Conservation (phyloP, 2,113 vertebrate genomes). For the Thymallus thymallus region DNA sequence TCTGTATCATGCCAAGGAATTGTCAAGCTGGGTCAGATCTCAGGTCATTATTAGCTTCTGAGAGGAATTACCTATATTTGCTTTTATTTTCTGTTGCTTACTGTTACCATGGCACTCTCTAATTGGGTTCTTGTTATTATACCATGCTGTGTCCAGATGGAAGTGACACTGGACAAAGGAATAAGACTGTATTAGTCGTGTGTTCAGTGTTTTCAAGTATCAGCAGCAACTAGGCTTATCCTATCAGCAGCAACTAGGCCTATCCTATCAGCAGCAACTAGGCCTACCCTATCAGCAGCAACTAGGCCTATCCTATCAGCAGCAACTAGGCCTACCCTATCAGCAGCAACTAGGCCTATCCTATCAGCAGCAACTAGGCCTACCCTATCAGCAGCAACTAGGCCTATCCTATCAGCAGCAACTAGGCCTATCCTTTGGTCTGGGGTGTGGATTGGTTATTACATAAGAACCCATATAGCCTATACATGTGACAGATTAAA, state of each 20-base stretch:
- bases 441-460: not conserved
- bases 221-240: not conserved
- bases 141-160: constrained; percentile 43
- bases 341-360: not conserved
- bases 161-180: constrained; percentile 54
- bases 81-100: constrained; percentile 28
- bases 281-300: not conserved
- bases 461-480: not conserved
- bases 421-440: not conserved
- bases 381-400: not conserved
- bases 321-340: not conserved
- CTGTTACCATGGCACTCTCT: constrained; percentile 52
- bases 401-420: too few species aligned
- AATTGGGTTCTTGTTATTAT: constrained; percentile 58
- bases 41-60: constrained; percentile 16
- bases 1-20: not conserved
- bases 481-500: not conserved
- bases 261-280: too few species aligned
- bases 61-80: constrained; percentile 21
- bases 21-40: not conserved
- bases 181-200: not conserved
- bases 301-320: not conserved
- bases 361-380: too few species aligned
- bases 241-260: not conserved
- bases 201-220: not conserved